Percentiles rank a stretch among this genome's conserved stretches.
Conservation (phyloP, 2,113 vertebrate genomes). For the Pipa parva region DNA sequence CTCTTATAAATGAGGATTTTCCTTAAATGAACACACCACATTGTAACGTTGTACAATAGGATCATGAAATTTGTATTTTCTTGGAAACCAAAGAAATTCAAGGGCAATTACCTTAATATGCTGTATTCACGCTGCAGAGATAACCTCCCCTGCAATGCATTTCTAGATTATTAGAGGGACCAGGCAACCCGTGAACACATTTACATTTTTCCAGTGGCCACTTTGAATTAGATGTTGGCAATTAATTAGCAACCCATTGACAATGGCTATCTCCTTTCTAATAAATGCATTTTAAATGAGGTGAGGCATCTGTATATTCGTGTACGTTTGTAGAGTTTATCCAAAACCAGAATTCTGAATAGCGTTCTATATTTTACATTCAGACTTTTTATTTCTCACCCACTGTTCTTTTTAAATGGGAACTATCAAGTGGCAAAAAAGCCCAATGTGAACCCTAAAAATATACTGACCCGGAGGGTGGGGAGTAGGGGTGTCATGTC, state of each 20-base stretch:
- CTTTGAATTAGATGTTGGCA: constrained; percentile 26
- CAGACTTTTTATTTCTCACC: not conserved
- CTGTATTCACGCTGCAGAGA: not conserved
- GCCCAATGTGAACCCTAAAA: constrained; percentile 12
- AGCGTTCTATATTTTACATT: not conserved
- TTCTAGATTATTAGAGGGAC: constrained; percentile 15
- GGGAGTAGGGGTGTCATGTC: too few species aligned
- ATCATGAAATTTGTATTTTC: constrained; percentile 48
- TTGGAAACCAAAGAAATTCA: not conserved
- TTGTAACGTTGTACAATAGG: constrained; percentile 51
- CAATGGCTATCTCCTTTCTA: constrained; percentile 7
- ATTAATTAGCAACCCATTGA: constrained; percentile 25
- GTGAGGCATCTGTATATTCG: constrained; percentile 1
- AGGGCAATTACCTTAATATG: constrained; percentile 4
- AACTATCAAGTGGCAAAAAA: constrained; percentile 51
- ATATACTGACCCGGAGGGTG: too few species aligned
- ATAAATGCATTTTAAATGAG: constrained; percentile 34
- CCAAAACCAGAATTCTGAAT: not conserved
- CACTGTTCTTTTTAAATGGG: constrained; percentile 53
- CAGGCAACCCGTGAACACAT: constrained; percentile 15
- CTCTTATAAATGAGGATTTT: not conserved
- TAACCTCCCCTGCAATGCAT: not conserved
- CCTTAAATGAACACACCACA: not conserved
- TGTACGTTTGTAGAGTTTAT: constrained; percentile 5
- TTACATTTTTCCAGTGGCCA: constrained; percentile 15